phyloP scores from a whole-genome alignment of 1,140 invertebrate species.

The Tribolium madens region DNA sequence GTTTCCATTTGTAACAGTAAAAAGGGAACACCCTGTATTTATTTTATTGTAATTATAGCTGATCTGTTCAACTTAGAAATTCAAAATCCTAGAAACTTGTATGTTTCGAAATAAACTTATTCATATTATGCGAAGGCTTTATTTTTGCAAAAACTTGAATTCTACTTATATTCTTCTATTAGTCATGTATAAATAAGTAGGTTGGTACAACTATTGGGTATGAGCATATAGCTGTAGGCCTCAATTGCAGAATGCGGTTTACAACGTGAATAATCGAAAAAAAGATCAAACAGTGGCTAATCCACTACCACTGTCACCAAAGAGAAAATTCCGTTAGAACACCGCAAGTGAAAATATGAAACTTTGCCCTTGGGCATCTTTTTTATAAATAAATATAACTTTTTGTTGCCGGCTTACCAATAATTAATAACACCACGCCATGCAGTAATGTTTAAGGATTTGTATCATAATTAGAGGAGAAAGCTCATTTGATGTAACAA shows the following conservation, averaged over 20 bases:
- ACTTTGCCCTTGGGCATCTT: not conserved
- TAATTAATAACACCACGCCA: constrained; percentile 3
- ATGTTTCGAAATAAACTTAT: too few relatives aligned
- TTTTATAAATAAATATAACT: constrained; percentile 26
- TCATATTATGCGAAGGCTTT: too few relatives aligned
- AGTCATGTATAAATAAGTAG: too few relatives aligned
- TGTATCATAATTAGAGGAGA: constrained; percentile 8
- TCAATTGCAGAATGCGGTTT: constrained; percentile 16
- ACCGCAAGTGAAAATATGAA: constrained; percentile 23
- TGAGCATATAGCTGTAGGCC: not conserved
- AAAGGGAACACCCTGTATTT: too few relatives aligned
- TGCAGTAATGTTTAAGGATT: not conserved
- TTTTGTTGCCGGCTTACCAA: not conserved
- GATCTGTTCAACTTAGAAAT: too few relatives aligned
- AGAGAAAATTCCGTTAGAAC: constrained; percentile 26
- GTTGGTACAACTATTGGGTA: too few relatives aligned
- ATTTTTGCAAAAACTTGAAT: too few relatives aligned
- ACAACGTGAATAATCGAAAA: constrained; percentile 14
- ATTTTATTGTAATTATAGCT: too few relatives aligned
- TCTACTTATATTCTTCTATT: too few relatives aligned
- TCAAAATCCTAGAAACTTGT: too few relatives aligned
- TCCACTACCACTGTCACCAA: not conserved
- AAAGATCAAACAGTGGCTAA: constrained; percentile 33
- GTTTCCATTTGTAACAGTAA: too few relatives aligned
- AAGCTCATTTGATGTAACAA: not conserved